A percentile compares a stretch with the other conserved stretches of the same genome.
Conservation (phyloP, 2,113 vertebrate species). For the Scolopax mira region DNA sequence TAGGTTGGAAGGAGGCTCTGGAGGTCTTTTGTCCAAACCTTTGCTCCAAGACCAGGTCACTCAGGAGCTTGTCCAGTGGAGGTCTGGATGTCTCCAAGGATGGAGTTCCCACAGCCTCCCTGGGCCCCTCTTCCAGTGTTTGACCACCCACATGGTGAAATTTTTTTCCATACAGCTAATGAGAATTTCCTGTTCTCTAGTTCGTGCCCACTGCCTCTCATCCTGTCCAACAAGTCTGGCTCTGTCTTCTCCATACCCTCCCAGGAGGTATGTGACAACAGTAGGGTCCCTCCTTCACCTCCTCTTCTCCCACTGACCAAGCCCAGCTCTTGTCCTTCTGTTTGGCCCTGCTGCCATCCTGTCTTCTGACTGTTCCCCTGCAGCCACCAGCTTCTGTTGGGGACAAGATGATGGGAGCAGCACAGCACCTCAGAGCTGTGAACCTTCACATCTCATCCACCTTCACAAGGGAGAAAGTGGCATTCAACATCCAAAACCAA, state of each 20-base stretch:
- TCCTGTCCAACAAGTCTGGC: conserved; percentile 10
- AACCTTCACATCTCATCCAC: neutral
- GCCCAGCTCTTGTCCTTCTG: neutral
- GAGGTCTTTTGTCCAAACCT: neutral
- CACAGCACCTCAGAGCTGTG: neutral
- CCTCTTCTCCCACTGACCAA: neutral
- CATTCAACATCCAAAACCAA: neutral
- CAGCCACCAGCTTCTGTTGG: neutral
- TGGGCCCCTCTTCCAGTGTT: neutral
- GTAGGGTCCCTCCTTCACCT: neutral
- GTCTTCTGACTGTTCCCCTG: fast-evolving
- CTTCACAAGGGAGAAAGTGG: neutral
- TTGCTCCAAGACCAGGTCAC: neutral
- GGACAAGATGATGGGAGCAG: neutral
- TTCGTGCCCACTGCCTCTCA: neutral
- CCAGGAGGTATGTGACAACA: neutral
- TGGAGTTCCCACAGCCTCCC: neutral
- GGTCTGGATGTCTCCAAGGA: neutral
- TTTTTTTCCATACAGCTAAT: neutral
- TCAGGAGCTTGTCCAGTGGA: neutral
- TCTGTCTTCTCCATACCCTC: neutral
- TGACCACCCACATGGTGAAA: neutral
- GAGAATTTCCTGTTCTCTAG: conserved; percentile 36
- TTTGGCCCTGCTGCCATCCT: neutral
- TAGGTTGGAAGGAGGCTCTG: neutral